Percentiles rank a stretch among this genome's conserved stretches.
Conservation (phyloP, 2,888 invertebrate species). For the Apamea monoglypha region DNA sequence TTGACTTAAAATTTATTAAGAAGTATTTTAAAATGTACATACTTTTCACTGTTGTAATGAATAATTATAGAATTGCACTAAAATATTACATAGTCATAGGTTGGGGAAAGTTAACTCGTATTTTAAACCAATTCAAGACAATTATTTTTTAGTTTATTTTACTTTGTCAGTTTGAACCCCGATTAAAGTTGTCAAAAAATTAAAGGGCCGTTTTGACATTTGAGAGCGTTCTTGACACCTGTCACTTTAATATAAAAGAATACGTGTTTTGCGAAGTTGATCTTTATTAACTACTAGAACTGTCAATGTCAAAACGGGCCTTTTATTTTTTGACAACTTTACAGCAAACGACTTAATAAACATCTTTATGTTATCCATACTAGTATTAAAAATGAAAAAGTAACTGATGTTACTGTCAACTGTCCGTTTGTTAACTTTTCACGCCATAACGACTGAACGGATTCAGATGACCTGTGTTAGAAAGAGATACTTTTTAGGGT, state of each 20-base stretch:
- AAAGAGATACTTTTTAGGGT: background rate
- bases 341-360: background rate
- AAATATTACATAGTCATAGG: conserved; percentile 10
- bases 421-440: background rate
- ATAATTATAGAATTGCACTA: conserved; percentile 38
- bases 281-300: no score
- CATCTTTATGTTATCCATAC: background rate
- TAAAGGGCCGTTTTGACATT: no score
- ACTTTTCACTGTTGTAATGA: conserved; percentile 22
- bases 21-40: conserved; percentile 60
- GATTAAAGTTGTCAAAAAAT: no score
- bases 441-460: background rate
- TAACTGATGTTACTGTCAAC: no score
- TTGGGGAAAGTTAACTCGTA: conserved; percentile 7
- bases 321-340: no score
- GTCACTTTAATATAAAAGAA: no score
- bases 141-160: background rate
- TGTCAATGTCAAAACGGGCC: no score
- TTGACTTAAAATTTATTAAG: conserved; percentile 58
- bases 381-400: background rate
- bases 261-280: no score
- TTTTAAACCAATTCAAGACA: conserved; percentile 3
- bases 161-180: background rate
- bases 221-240: no score
- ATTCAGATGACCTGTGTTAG: background rate